These are phyloP conservation scores for Gymnocheta viridis DNA, from an alignment of 2,888 invertebrate species.

Conservation along the genomic window DNA sequence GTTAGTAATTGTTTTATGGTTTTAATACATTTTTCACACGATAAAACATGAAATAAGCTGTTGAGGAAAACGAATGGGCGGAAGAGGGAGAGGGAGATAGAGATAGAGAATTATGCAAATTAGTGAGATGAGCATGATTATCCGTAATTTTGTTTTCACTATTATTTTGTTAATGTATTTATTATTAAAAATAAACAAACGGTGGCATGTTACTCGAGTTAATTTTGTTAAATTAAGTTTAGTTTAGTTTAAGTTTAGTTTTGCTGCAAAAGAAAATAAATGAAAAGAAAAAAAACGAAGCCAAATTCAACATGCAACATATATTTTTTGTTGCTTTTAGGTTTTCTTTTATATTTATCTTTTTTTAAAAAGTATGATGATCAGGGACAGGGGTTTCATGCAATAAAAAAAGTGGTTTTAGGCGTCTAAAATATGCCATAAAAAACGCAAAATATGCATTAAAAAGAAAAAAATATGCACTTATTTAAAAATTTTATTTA, in stretches of 20 bases:
- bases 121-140: background rate
- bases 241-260: background rate
- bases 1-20: slow-evolving; percentile 53
- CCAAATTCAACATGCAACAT: slow-evolving; percentile 38
- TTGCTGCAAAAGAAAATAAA: background rate
- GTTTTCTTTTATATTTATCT: background rate
- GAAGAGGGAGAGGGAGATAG: background rate
- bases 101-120: slow-evolving; percentile 59
- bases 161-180: background rate
- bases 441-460: no score
- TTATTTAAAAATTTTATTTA: no score
- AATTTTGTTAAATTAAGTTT: no score
- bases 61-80: background rate
- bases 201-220: slow-evolving; percentile 18
- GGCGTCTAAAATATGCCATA: no score
- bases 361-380: background rate
- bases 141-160: slow-evolving; percentile 9
- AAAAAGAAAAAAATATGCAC: no score
- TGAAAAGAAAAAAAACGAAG: background rate
- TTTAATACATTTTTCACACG: slow-evolving; percentile 41
- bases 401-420: no score
- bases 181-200: background rate
- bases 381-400: no score
- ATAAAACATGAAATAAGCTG: slow-evolving; percentile 1
- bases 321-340: background rate